These are phyloP conservation scores for Cinclus cinclus DNA, from an alignment of 2,113 vertebrate genomes.

Conservation along the genomic window DNA sequence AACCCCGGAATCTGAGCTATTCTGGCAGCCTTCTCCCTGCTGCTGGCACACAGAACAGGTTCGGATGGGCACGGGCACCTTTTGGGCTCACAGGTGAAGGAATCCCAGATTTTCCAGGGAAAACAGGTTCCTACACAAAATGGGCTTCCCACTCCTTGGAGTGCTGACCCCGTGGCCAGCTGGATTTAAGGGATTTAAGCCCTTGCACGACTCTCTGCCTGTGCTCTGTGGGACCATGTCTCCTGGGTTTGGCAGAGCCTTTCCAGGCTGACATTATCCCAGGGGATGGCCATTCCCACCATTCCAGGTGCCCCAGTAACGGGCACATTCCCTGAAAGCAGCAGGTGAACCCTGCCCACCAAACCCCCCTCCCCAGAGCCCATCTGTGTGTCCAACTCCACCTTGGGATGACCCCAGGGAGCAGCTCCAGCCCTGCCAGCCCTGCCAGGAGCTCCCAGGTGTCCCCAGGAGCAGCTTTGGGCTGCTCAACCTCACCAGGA, in stretches of 20 bases:
- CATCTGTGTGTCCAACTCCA: not conserved
- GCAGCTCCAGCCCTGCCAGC: too few relatives aligned
- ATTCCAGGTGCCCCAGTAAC: accelerated
- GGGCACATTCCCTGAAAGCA: not conserved
- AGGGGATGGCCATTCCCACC: not conserved
- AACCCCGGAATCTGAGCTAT: not conserved
- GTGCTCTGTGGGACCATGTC: not conserved
- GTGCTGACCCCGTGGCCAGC: not conserved
- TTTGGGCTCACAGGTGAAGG: not conserved
- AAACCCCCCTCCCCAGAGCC: not conserved
- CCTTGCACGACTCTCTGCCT: too few relatives aligned
- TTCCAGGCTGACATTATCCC: not conserved
- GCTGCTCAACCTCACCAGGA: not conserved
- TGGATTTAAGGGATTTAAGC: not conserved
- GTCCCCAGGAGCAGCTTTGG: not conserved
- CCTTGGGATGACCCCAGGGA: not conserved
- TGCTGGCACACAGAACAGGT: accelerated
- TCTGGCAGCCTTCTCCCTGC: not conserved
- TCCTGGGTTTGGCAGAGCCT: accelerated
- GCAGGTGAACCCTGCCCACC: not conserved
- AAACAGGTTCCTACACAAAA: not conserved
- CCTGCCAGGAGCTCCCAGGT: not conserved
- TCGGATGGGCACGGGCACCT: not conserved
- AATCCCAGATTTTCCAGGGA: not conserved
- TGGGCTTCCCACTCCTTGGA: accelerated